phyloP scores from a whole-genome alignment of 2,888 invertebrate species.

The Epistrophella euchroma region DNA sequence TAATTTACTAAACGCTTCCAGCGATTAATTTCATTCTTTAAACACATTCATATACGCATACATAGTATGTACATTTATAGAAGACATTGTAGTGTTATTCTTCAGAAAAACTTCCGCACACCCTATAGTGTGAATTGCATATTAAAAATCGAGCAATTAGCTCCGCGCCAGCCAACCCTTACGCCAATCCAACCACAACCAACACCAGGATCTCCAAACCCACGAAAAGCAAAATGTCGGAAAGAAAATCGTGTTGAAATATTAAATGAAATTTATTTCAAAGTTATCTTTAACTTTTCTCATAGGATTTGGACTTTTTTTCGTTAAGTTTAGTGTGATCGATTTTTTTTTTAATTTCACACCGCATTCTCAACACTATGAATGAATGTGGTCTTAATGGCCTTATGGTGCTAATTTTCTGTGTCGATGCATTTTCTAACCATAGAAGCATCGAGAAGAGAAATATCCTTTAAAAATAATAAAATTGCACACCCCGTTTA shows the following conservation, averaged over 20 bases:
- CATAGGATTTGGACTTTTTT: background rate
- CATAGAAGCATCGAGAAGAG: background rate
- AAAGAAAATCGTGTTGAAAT: constrained; percentile 33
- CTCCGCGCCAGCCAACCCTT: background rate
- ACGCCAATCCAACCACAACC: background rate
- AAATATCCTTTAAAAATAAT: constrained; percentile 27
- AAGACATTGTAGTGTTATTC: background rate
- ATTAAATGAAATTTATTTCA: constrained; percentile 62
- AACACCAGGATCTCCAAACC: background rate
- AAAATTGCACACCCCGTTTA: constrained; percentile 51
- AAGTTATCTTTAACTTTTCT: constrained; percentile 53
- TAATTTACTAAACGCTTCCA: constrained; percentile 61
- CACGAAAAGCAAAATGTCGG: background rate
- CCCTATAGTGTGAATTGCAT: constrained; percentile 30
- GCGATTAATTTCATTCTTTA: constrained; percentile 62
- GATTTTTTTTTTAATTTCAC: constrained; percentile 36
- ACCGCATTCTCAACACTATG: constrained; percentile 43
- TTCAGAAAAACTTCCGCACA: background rate
- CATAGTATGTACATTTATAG: background rate
- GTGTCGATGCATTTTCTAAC: constrained; percentile 49
- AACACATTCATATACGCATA: constrained; percentile 1
- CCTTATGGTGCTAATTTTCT: constrained; percentile 63
- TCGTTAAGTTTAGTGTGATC: background rate
- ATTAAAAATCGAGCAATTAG: constrained; percentile 66
- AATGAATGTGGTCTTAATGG: constrained; percentile 54